Percentiles rank a stretch among this genome's conserved stretches.
phyloP scores from a whole-genome alignment of 1,140 invertebrate species.

The Megathymus violae region DNA sequence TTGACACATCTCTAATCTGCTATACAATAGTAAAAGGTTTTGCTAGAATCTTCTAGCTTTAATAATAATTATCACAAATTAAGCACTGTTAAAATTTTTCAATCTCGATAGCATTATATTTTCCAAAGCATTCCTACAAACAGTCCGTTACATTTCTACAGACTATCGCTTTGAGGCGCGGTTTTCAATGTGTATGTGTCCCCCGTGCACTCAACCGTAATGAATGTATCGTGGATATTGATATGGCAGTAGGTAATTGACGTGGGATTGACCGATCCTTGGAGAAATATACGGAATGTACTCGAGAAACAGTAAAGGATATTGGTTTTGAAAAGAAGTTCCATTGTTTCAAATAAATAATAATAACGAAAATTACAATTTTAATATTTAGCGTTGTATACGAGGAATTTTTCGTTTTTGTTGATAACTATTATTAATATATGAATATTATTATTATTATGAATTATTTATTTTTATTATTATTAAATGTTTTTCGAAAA shows the following conservation, averaged over 20 bases:
- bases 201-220: conserved; percentile 31
- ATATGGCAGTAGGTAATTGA: conserved; percentile 30
- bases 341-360: no score
- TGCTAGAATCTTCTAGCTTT: no score
- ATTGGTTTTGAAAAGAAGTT: conserved; percentile 26
- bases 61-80: no score
- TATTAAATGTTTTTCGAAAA: no score
- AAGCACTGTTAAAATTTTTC: background rate
- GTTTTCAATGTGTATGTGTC: conserved; percentile 27
- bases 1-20: no score
- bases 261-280: conserved; percentile 34
- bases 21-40: no score
- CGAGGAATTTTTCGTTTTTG: no score
- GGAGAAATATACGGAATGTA: conserved; percentile 28
- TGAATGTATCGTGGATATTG: conserved; percentile 31
- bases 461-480: no score
- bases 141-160: conserved; percentile 27
- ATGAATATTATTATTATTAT: no score
- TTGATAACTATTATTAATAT: no score
- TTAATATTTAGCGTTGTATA: no score
- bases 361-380: no score
- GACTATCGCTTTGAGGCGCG: conserved; percentile 26
- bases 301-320: conserved; percentile 14
- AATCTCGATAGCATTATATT: background rate
- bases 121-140: conserved; percentile 10